These are phyloP conservation scores for Ciona savignyi DNA, from an alignment of 23 tunicate genomes.

Conservation along the genomic window DNA sequence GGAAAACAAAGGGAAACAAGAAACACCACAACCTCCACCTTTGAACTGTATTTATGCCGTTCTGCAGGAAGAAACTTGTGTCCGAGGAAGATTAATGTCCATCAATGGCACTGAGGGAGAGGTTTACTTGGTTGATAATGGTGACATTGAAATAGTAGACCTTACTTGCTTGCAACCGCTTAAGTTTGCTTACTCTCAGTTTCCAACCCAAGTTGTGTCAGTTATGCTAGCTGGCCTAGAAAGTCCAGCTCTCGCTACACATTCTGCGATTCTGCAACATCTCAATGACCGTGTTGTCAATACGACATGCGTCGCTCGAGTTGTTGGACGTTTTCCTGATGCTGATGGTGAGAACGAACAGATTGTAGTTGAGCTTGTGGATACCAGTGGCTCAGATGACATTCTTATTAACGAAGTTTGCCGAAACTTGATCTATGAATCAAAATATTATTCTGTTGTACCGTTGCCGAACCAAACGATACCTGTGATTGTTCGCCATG, in stretches of 20 bases:
- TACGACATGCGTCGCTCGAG: slow-evolving; percentile 19
- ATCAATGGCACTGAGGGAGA: slow-evolving; percentile 7
- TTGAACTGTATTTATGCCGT: slow-evolving; percentile 58
- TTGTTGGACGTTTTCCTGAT: slow-evolving; percentile 8
- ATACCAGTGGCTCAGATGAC: slow-evolving; percentile 9
- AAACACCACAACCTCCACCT: slow-evolving; percentile 13
- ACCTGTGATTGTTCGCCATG: background rate
- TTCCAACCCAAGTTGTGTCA: slow-evolving; percentile 42
- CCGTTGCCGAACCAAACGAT: slow-evolving; percentile 3
- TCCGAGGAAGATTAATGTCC: slow-evolving; percentile 34
- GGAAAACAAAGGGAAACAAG: background rate
- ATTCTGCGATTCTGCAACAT: slow-evolving; percentile 26
- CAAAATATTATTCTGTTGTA: slow-evolving; percentile 11
- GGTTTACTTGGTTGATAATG: slow-evolving; percentile 52
- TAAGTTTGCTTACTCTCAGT: slow-evolving; percentile 10
- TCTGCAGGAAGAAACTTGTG: slow-evolving; percentile 38
- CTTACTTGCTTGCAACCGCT: slow-evolving; percentile 12
- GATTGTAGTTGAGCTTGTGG: slow-evolving; percentile 27
- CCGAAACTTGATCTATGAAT: slow-evolving; percentile 8
- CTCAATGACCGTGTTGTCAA: slow-evolving; percentile 17
- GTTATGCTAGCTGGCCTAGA: slow-evolving; percentile 47
- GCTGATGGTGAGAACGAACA: background rate
- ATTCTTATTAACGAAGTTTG: slow-evolving; percentile 31
- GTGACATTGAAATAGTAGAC: slow-evolving; percentile 22
- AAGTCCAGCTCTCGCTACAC: slow-evolving; percentile 3